Evolutionary conservation across 23 tunicate species (phyloP).

Genomic region (Halocynthia roretzi): DNA sequence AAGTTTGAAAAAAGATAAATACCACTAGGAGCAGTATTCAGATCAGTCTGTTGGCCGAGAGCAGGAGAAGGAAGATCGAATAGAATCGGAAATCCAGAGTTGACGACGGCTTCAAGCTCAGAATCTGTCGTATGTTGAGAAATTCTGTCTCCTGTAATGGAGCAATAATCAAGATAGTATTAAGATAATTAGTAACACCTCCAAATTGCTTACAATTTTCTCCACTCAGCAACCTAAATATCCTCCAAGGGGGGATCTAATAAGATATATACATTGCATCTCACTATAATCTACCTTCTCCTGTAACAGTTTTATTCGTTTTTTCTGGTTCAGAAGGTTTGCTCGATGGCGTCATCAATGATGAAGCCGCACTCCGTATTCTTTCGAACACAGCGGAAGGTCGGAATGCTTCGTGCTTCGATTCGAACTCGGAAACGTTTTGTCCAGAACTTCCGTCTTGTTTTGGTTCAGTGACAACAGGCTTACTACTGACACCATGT

Average conservation of each 20-base stretch:
- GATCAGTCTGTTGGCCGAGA: no score
- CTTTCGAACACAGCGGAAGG: conserved; percentile 53
- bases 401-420: conserved; percentile 33
- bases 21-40: background rate
- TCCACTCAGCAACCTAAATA: no score
- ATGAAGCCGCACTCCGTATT: conserved; percentile 54
- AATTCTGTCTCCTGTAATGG: background rate
- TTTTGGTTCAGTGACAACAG: background rate
- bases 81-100: conserved; percentile 28
- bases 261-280: no score
- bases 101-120: conserved; percentile 13
- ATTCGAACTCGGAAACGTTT: background rate
- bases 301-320: no score
- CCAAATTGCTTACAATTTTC: background rate
- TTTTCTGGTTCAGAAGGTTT: no score
- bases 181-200: background rate
- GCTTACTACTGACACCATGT: background rate
- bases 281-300: background rate
- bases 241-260: no score
- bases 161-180: background rate
- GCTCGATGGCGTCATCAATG: conserved; percentile 31
- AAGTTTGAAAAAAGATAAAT: background rate
- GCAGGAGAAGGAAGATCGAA: conserved; percentile 67
- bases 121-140: conserved; percentile 4
- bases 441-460: background rate